These are phyloP conservation scores for Priocnemis perturbator DNA, from an alignment of 2,888 invertebrate species.

Conservation along the genomic window DNA sequence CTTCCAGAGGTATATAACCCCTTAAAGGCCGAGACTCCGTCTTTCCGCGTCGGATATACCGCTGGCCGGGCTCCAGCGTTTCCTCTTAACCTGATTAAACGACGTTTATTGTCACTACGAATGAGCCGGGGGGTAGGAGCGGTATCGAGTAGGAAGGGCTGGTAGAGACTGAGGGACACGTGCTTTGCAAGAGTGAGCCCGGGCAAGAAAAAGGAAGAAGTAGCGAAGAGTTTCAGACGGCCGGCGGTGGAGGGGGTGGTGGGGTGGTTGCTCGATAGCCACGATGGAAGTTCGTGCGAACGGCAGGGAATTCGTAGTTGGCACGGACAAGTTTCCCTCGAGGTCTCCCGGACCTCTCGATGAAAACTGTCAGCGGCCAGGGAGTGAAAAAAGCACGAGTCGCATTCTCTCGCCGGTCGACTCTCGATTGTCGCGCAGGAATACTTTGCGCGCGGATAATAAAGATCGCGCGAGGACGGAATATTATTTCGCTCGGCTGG, in stretches of 20 bases:
- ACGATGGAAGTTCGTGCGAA: constrained; percentile 12
- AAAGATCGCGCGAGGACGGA: too few species aligned
- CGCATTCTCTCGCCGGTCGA: too few species aligned
- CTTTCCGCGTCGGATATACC: constrained; percentile 31
- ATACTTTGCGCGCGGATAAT: too few species aligned
- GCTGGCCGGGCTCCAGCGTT: constrained; percentile 44
- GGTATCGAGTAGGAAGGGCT: constrained; percentile 21
- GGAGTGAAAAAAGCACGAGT: too few species aligned
- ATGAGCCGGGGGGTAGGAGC: constrained; percentile 26
- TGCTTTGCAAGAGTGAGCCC: not conserved
- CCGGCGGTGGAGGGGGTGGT: not conserved
- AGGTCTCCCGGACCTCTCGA: too few species aligned
- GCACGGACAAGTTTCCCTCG: too few species aligned
- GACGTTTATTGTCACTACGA: constrained; percentile 59
- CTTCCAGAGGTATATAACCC: constrained; percentile 18
- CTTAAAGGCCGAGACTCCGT: constrained; percentile 19
- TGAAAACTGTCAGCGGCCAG: too few species aligned
- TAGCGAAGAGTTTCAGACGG: constrained; percentile 4
- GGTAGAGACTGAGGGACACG: not conserved
- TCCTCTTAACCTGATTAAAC: constrained; percentile 66
- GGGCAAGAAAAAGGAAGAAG: constrained; percentile 9
- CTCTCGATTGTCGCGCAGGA: too few species aligned
- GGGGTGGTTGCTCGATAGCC: constrained; percentile 31
- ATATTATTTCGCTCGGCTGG: too few species aligned
- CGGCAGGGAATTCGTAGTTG: constrained; percentile 1